A percentile compares a stretch with the other conserved stretches of the same genome.
phyloP scores from a whole-genome alignment of 1,140 invertebrate genomes.

The Sinella curviseta region DNA sequence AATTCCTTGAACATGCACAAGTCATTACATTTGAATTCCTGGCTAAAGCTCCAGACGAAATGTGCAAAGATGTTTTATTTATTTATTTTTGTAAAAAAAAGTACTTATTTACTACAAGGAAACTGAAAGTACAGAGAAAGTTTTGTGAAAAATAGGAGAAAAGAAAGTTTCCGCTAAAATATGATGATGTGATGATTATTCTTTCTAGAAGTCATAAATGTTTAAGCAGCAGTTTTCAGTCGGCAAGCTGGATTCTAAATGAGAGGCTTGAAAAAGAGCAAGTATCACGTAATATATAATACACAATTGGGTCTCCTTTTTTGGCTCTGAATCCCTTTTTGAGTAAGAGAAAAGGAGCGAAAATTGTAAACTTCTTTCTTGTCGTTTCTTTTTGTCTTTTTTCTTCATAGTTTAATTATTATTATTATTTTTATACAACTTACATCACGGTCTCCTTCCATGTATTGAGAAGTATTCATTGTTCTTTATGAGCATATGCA shows the following conservation, averaged over 20 bases:
- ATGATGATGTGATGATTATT: conserved; percentile 16
- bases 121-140: not conserved
- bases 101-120: not conserved
- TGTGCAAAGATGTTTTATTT: no score
- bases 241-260: not conserved
- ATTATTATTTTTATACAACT: not conserved
- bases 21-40: not conserved
- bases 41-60: no score
- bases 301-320: not conserved
- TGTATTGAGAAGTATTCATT: not conserved
- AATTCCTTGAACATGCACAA: not conserved
- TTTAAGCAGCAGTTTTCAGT: conserved; percentile 5
- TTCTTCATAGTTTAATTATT: not conserved
- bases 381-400: not conserved
- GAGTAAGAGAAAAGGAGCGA: conserved; percentile 1
- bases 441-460: not conserved
- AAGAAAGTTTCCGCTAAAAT: not conserved
- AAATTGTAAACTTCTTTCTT: conserved; percentile 7
- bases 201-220: conserved; percentile 9
- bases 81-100: not conserved
- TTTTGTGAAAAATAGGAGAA: not conserved
- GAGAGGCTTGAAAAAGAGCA: not conserved
- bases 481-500: conserved; percentile 9
- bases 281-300: no score
- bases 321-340: conserved; percentile 1